Base-by-base conservation (phyloP, 1,140 invertebrate genomes). In the Wiebesia pumilae region DNA sequence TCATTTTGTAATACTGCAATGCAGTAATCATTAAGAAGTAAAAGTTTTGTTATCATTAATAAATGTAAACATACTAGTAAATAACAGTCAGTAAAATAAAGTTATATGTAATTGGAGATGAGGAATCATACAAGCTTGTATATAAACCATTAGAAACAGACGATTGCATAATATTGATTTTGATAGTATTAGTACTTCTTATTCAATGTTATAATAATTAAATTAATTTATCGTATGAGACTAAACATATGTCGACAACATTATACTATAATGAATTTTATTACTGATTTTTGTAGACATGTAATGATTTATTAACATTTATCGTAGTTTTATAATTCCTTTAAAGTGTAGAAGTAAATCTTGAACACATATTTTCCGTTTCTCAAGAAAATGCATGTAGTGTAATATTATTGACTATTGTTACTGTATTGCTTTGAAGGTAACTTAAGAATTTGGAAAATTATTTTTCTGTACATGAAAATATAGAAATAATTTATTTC, bases 201-300 rank as follows among this genome's bases (percentile, higher is more conserved):
- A 78, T 78, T 54, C 77, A 54, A 54, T 78, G 77, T 54, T 35
- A 54, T 30, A 78, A 78, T 54, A 78, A 78, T 78, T 78, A 78
- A 54, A n/a, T 78, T 9, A 33, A 33, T 54, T 78, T 78, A 78
- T 54, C 43, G n/a, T 27, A 16, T 78, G 14, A 78, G 77, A 78
- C 77, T 78, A 54, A 54, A 78, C 47, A 78, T 12, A 78, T 24
- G 33, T 71, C 69, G 69, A 71, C 69, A 71, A 71, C 38, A 71
- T 71, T 71, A 71, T 71, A 38, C 35, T 71, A 21, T 71, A 71
- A 71, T 75, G 71, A 75, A 75, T 75, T 38, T 75, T 75, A 75
- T 75, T 75, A 75, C 33, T 10, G 71, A 75, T 75, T 75, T 75
- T 75, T 75, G 12, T 16, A 75, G 71, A 75, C 71, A 43, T 21